Evolutionary conservation across 1,140 invertebrate genomes (phyloP).

Genomic region (Cecropterus lyciades): DNA sequence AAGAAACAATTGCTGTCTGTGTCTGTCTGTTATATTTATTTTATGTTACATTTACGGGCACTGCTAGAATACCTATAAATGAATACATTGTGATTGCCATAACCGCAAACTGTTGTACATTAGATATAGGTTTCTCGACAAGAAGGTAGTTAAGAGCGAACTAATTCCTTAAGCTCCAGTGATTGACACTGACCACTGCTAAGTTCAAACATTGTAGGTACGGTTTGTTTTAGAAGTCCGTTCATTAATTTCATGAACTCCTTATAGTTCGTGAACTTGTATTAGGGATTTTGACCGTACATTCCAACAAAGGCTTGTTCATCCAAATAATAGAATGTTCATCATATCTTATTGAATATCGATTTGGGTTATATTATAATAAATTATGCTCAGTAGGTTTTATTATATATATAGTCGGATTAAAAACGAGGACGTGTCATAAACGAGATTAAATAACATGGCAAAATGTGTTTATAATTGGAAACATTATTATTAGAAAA

Average conservation of each 20-base stretch:
- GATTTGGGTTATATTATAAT: too few relatives aligned
- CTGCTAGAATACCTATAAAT: not conserved
- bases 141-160: conserved; percentile 11
- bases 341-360: too few relatives aligned
- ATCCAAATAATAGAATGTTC: too few relatives aligned
- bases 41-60: too few relatives aligned
- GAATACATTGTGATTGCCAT: not conserved
- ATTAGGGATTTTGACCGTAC: not conserved
- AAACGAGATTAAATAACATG: too few relatives aligned
- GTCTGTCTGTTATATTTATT: too few relatives aligned
- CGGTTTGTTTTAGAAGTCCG: conserved; percentile 4
- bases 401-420: too few relatives aligned
- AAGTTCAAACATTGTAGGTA: conserved; percentile 9
- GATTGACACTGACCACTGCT: conserved; percentile 22
- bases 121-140: not conserved
- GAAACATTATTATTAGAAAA: too few relatives aligned
- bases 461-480: too few relatives aligned
- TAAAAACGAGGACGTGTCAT: too few relatives aligned
- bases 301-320: not conserved
- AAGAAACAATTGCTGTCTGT: too few relatives aligned
- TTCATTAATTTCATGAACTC: not conserved
- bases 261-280: not conserved
- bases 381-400: too few relatives aligned
- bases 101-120: not conserved
- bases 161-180: conserved; percentile 1